Conservation (phyloP, 2,888 invertebrate species). For the Mesoligia furuncula region DNA sequence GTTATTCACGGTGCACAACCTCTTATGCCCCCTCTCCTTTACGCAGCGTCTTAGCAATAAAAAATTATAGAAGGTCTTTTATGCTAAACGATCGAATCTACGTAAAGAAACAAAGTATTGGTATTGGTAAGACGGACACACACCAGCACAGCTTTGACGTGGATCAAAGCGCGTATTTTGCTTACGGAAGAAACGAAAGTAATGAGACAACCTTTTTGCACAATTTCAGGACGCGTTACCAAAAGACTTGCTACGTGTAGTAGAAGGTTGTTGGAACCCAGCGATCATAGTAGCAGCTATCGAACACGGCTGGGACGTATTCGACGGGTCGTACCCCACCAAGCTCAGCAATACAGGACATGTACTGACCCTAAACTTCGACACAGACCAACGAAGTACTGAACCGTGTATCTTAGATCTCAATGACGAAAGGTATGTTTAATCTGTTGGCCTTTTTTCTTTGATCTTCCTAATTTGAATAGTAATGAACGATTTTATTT, state of each 20-base stretch:
- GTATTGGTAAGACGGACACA: background rate
- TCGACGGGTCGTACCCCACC: conserved; percentile 96
- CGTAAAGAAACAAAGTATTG: background rate
- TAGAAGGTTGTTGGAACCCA: conserved; percentile 96
- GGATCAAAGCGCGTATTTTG: background rate
- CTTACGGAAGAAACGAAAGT: background rate
- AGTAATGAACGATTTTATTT: background rate
- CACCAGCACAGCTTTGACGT: background rate
- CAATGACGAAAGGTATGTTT: conserved; percentile 87
- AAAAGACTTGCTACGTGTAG: conserved; percentile 92
- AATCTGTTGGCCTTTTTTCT: background rate
- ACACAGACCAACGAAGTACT: conserved; percentile 72
- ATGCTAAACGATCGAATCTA: background rate
- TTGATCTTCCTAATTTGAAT: conserved; percentile 17
- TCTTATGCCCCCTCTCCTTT: background rate
- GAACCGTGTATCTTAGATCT: conserved; percentile 90
- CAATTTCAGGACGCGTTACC: conserved; percentile 91
- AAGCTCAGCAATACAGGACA: conserved; percentile 92
- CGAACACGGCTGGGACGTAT: conserved; percentile 95
- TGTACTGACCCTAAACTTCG: conserved; percentile 92
- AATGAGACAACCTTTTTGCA: background rate
- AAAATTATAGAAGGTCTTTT: background rate
- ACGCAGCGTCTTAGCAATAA: too few relatives aligned
- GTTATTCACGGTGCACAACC: background rate
- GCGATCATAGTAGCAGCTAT: conserved; percentile 93